Base-by-base conservation (phyloP, 2,888 invertebrate genomes). In the Macrophya alboannulata region DNA sequence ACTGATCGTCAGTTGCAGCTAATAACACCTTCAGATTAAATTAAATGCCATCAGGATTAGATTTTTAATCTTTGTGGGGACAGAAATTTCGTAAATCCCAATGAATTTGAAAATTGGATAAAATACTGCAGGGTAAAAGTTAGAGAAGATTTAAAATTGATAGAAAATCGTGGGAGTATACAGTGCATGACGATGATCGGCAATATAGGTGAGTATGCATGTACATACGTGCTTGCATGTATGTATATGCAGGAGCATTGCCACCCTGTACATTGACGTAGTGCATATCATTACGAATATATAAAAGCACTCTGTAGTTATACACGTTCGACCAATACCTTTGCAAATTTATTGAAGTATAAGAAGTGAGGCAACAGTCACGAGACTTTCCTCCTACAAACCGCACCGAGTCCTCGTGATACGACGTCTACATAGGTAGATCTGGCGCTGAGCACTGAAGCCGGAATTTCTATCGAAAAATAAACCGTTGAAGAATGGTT, bases 281-380 rank as follows among this genome's bases (percentile, higher is more conserved):
- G 21, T 43, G 62, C 15, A 77, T 77, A 77, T 55, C n/a, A 74
- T n/a, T 15, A 43, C 68, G 4, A 71, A 71, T 4, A 55, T 55
- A 51, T 77, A 55, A 17, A 55, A 43, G 55, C 31, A 37, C 55
- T 31, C 21, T 81, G n/a, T 81, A 62, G n/a, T 81, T 62, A 62
- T 81, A 10, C 59, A 81, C 62, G 62, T 62, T 81, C n/a, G 21
- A 81, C 79, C 59, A 81, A 81, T 81, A 81, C 79, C 62, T 5
- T 81, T 81, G 59, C n/a, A 43, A 81, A 81, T 81, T 81, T 81
- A 81, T 81, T 81, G 62, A 81, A 81, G 62, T 45, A 74, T 62
- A 81, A 81, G 79, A 62, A 59, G 62, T 81, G 79, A 81, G 9
- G 79, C 79, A 81, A 81, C 43, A 81, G 79, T 81, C 79, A 81